Percentiles rank a stretch among this genome's conserved stretches.
Evolutionary conservation across 2,113 vertebrate genomes (phyloP).

Genomic region (Todiramphus saurophagus): DNA sequence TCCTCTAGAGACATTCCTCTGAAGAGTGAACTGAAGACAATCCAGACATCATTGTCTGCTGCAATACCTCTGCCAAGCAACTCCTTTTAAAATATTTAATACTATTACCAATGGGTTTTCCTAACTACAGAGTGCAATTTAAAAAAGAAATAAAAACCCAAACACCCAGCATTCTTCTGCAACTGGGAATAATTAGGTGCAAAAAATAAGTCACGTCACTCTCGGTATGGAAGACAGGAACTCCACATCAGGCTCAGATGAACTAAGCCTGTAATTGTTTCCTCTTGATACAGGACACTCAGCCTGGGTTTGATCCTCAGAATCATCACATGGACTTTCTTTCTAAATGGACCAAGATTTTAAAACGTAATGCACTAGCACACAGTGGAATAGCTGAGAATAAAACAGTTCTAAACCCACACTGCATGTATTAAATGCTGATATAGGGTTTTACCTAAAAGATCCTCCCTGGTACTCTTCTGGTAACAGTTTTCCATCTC

Average conservation of each 20-base stretch:
- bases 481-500: conserved; percentile 92
- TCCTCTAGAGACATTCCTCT: neutral
- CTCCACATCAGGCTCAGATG: neutral
- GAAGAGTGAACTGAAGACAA: neutral
- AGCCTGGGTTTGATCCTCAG: neutral
- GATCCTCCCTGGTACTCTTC: conserved; percentile 97
- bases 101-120: neutral
- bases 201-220: neutral
- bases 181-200: neutral
- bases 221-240: neutral
- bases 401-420: neutral
- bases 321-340: neutral
- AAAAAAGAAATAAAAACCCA: neutral
- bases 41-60: neutral
- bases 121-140: neutral
- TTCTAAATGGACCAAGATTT: neutral
- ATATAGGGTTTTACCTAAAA: conserved; percentile 84
- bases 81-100: neutral
- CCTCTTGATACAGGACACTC: neutral
- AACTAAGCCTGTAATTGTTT: neutral
- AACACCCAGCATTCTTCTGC: neutral
- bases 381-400: neutral
- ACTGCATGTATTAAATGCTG: neutral
- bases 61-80: neutral
- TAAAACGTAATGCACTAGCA: neutral